Percentiles rank a stretch among this genome's conserved stretches.
Evolutionary conservation across 2,113 vertebrate genomes (phyloP).

Genomic region (Falco punctatus): DNA sequence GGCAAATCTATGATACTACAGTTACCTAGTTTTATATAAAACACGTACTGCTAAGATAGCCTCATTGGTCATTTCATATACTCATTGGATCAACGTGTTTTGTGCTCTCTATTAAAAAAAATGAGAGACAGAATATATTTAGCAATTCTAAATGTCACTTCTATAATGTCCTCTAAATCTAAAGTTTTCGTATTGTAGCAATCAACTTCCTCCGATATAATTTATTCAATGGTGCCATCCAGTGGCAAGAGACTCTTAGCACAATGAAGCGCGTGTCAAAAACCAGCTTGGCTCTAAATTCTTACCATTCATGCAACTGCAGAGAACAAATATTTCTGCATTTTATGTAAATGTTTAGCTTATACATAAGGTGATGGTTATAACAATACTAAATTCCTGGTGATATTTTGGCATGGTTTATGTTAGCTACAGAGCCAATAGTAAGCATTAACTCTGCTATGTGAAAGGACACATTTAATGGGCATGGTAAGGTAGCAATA

Average conservation of each 20-base stretch:
- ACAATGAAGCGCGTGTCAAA: neutral
- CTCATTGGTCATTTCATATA: neutral
- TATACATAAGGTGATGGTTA: neutral
- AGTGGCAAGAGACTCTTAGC: slow-evolving; percentile 45
- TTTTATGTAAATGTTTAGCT: neutral
- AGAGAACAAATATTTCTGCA: neutral
- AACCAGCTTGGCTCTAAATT: fast-evolving
- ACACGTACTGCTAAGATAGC: neutral
- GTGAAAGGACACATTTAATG: neutral
- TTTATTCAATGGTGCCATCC: slow-evolving; percentile 71
- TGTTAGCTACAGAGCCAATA: neutral
- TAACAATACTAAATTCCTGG: neutral
- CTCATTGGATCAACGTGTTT: neutral
- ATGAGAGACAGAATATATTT: neutral
- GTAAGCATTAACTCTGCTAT: neutral
- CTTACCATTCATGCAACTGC: neutral
- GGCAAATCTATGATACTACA: neutral
- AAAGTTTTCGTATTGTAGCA: neutral
- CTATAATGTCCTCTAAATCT: neutral
- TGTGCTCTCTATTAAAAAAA: neutral
- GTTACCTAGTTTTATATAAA: neutral
- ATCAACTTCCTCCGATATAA: neutral
- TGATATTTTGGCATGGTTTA: neutral
- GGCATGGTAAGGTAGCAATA: neutral
- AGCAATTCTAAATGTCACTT: neutral